Percentiles rank a stretch among this genome's conserved stretches.
phyloP scores from a whole-genome alignment of 2,888 invertebrate genomes.

The Omphaloscelis lunosa region DNA sequence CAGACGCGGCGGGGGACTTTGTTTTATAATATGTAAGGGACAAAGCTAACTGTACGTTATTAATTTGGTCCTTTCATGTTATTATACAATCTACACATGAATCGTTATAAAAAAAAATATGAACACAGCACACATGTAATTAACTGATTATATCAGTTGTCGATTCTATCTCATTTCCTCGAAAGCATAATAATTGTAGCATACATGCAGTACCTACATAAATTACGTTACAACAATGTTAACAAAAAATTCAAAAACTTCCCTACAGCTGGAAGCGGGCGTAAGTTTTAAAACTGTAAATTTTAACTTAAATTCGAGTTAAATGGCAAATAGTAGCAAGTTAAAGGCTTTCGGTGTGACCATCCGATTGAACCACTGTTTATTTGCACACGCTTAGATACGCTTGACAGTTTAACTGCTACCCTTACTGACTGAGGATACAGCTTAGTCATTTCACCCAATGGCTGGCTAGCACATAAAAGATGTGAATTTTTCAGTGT shows the following conservation, averaged over 20 bases:
- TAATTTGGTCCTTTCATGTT: not conserved
- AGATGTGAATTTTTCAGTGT: not conserved
- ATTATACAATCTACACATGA: conserved; percentile 11
- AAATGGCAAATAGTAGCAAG: conserved; percentile 41
- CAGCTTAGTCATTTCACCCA: conserved; percentile 13
- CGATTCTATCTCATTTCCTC: conserved; percentile 45
- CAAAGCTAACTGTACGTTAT: not conserved
- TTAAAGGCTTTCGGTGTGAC: conserved; percentile 62
- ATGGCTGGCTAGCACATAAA: not conserved
- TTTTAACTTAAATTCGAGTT: conserved; percentile 37
- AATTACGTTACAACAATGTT: not conserved
- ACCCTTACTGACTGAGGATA: conserved; percentile 1
- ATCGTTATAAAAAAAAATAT: conserved; percentile 5
- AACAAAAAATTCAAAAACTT: not conserved
- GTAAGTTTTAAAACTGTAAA: conserved; percentile 32
- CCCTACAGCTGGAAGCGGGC: not conserved
- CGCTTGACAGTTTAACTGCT: conserved; percentile 38
- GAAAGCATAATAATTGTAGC: conserved; percentile 5
- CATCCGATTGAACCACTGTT: conserved; percentile 35
- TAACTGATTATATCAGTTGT: conserved; percentile 30
- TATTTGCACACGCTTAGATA: conserved; percentile 52
- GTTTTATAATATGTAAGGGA: too few relatives aligned
- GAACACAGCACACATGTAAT: conserved; percentile 3
- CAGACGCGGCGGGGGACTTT: too few relatives aligned
- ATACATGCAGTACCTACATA: not conserved